A percentile compares a stretch with the other conserved stretches of the same genome.
Conservation (phyloP, 2,797 vertebrate genomes). For the Pseudocheirus occidentalis region DNA sequence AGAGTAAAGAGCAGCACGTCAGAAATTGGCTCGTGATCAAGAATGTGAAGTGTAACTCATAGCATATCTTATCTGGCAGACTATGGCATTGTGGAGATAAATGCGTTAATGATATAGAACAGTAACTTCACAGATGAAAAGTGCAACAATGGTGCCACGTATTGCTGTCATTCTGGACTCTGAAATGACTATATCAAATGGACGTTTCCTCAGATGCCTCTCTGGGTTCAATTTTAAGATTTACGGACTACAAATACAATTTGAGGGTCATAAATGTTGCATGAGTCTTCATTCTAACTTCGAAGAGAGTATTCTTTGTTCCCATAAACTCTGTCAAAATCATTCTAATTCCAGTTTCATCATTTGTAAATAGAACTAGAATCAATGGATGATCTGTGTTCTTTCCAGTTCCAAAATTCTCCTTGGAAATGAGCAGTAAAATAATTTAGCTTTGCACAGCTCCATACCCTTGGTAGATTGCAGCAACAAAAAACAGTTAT, state of each 20-base stretch:
- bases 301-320: slow-evolving; percentile 32
- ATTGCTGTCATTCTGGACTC: slow-evolving; percentile 41
- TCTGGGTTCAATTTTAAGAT: slow-evolving; percentile 49
- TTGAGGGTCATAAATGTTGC: slow-evolving; percentile 38
- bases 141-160: background rate
- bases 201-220: slow-evolving; percentile 37
- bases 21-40: slow-evolving; percentile 31
- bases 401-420: background rate
- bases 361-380: background rate
- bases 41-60: slow-evolving; percentile 16
- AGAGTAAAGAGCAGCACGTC: background rate
- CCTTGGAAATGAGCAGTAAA: background rate
- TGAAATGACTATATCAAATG: slow-evolving; percentile 17
- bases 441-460: background rate
- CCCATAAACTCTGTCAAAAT: background rate
- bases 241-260: slow-evolving; percentile 37
- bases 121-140: slow-evolving; percentile 18
- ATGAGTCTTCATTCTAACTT: slow-evolving; percentile 47
- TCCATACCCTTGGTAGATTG: background rate
- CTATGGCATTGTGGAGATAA: background rate
- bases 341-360: slow-evolving; percentile 16
- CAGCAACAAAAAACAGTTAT: background rate
- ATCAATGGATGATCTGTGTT: background rate
- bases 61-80: slow-evolving; percentile 1
- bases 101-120: slow-evolving; percentile 9